Percentiles rank a stretch among this genome's conserved stretches.
phyloP scores from a whole-genome alignment of 2,113 vertebrate genomes.

The Muntiacus reevesi region DNA sequence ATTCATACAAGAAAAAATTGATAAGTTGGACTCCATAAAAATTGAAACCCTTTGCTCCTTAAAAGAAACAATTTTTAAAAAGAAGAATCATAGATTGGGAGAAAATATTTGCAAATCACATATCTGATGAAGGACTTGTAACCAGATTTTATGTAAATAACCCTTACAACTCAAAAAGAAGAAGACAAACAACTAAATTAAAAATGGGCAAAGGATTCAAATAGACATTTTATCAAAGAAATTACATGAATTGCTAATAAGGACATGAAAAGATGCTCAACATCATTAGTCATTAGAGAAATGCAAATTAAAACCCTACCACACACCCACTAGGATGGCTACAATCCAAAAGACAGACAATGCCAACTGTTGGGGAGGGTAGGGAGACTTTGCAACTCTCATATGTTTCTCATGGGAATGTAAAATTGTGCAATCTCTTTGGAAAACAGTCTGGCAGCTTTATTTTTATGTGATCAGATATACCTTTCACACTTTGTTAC shows the following conservation, averaged over 20 bases:
- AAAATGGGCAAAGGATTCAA: slow-evolving; percentile 17
- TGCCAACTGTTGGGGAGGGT: neutral
- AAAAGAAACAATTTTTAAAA: neutral
- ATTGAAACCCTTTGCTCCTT: neutral
- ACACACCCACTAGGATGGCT: neutral
- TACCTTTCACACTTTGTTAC: neutral
- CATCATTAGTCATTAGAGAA: slow-evolving; percentile 34
- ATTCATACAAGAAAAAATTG: neutral
- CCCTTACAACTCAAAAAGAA: neutral
- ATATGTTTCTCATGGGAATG: fast-evolving
- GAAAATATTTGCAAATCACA: neutral
- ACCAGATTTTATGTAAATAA: neutral
- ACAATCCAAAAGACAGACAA: neutral
- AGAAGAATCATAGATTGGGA: neutral
- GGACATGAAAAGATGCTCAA: slow-evolving; percentile 19
- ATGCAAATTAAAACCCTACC: neutral
- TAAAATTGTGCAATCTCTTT: neutral
- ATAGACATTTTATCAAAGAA: slow-evolving; percentile 30
- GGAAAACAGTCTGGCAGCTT: neutral
- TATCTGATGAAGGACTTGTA: neutral
- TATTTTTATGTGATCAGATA: neutral
- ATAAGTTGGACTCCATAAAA: neutral
- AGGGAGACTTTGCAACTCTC: neutral
- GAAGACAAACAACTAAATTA: slow-evolving; percentile 20
- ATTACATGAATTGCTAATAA: slow-evolving; percentile 19